These are phyloP conservation scores for Dicranocentrus wangi DNA, from an alignment of 2,888 invertebrate genomes.

Conservation along the genomic window DNA sequence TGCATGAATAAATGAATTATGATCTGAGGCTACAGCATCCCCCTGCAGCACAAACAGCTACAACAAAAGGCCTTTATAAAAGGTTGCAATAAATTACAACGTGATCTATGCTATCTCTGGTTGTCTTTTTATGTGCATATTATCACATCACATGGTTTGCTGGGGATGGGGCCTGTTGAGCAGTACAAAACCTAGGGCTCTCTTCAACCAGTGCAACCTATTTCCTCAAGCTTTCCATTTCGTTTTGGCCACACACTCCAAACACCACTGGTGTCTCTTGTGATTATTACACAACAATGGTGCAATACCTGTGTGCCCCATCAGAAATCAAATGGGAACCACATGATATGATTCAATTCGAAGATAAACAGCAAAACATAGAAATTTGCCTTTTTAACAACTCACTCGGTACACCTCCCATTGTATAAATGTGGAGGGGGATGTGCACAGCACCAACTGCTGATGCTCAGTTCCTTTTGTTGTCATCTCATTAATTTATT, in stretches of 20 bases:
- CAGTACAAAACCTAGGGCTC: too few relatives aligned
- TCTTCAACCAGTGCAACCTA: constrained; percentile 44
- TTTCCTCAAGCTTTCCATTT: constrained; percentile 56
- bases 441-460: not conserved
- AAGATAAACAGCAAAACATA: constrained; percentile 37
- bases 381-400: constrained; percentile 2
- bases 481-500: constrained; percentile 15
- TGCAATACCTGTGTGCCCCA: constrained; percentile 25
- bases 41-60: constrained; percentile 15
- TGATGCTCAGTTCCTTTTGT: not conserved
- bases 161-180: too few relatives aligned
- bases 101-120: constrained; percentile 51
- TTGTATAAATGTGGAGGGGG: not conserved
- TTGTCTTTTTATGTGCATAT: constrained; percentile 52
- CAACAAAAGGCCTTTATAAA: constrained; percentile 49
- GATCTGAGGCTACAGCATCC: constrained; percentile 34
- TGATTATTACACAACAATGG: constrained; percentile 30
- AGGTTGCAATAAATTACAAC: constrained; percentile 55
- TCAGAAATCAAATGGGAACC: constrained; percentile 26
- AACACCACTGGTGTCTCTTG: not conserved
- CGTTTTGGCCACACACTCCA: constrained; percentile 31
- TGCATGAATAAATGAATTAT: constrained; percentile 52
- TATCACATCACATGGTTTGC: constrained; percentile 1
- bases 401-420: not conserved
- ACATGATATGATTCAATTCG: constrained; percentile 43